A percentile compares a stretch with the other conserved stretches of the same genome.
phyloP scores from a whole-genome alignment of 2,888 invertebrate genomes.

The Spodoptera exigua region DNA sequence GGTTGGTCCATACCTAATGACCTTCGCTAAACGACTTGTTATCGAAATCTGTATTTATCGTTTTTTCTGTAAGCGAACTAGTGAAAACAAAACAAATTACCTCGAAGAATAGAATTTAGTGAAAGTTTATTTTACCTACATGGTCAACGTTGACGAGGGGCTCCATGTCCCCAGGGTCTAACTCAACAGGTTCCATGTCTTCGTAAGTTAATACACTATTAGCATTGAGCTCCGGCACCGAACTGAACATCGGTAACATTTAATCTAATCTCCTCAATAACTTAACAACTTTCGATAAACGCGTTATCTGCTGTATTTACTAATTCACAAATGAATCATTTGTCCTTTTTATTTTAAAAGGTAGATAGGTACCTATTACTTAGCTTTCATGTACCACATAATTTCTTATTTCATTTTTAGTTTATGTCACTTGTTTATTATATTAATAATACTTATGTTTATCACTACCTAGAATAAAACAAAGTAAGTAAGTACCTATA shows the following conservation, averaged over 20 bases:
- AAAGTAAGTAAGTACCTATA: too few species aligned
- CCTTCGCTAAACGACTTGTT: too few species aligned
- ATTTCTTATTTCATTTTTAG: too few species aligned
- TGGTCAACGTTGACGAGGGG: conserved; percentile 63
- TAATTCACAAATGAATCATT: conserved; percentile 4
- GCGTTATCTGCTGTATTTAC: conserved; percentile 15
- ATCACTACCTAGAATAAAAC: too few species aligned
- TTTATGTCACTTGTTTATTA: too few species aligned
- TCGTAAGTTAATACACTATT: conserved; percentile 30
- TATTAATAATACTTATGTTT: too few species aligned
- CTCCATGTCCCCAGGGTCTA: conserved; percentile 62
- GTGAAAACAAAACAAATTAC: background rate
- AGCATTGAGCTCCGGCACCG: conserved; percentile 32
- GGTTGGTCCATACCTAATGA: too few species aligned
- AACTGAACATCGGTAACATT: conserved; percentile 32
- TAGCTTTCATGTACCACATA: too few species aligned
- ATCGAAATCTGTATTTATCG: too few species aligned
- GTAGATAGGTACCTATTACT: background rate
- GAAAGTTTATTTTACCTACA: conserved; percentile 69
- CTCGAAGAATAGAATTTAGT: background rate
- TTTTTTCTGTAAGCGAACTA: background rate
- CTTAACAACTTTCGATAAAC: conserved; percentile 32
- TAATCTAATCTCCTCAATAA: conserved; percentile 35
- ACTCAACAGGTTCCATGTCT: conserved; percentile 48
- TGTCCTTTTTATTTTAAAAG: conserved; percentile 9